phyloP scores from a whole-genome alignment of 2,888 invertebrate species.

The Cosmia pyralina region DNA sequence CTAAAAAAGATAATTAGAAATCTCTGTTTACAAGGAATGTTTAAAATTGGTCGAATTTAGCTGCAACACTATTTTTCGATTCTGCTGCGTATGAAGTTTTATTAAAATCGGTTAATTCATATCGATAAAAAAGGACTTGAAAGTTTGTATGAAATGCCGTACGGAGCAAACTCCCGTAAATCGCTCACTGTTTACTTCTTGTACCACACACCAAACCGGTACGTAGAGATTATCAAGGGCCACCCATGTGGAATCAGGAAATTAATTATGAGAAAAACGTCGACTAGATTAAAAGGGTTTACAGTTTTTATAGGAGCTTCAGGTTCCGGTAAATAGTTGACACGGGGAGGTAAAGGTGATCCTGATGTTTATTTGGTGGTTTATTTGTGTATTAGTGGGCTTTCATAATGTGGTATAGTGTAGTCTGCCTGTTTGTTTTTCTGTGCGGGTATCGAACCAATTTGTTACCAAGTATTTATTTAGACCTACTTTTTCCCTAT shows the following conservation, averaged over 20 bases:
- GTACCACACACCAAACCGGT: conserved; percentile 62
- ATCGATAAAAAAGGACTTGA: too few relatives aligned
- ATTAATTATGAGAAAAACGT: conserved; percentile 87
- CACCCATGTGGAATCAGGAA: conserved; percentile 78
- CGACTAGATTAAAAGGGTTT: conserved; percentile 78
- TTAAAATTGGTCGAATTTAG: too few relatives aligned
- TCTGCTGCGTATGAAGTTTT: too few relatives aligned
- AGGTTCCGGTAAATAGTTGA: conserved; percentile 60
- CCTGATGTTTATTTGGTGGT: conserved; percentile 39
- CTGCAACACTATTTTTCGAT: too few relatives aligned
- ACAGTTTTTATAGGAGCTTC: conserved; percentile 71
- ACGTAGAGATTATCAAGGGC: conserved; percentile 80
- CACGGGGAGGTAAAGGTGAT: conserved; percentile 37
- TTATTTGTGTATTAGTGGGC: background rate
- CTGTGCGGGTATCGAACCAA: background rate
- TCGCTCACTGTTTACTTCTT: conserved; percentile 58
- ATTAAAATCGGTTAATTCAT: too few relatives aligned
- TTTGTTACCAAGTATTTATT: background rate
- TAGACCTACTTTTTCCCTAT: too few relatives aligned
- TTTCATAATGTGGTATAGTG: background rate
- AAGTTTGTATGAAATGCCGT: too few relatives aligned
- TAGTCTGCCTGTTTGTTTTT: background rate
- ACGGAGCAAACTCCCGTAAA: too few relatives aligned
- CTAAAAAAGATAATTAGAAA: too few relatives aligned
- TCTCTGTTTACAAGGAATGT: too few relatives aligned